A percentile compares a stretch with the other conserved stretches of the same genome.
Conservation (phyloP, 1,140 invertebrate genomes). For the Steinernema feltiae region DNA sequence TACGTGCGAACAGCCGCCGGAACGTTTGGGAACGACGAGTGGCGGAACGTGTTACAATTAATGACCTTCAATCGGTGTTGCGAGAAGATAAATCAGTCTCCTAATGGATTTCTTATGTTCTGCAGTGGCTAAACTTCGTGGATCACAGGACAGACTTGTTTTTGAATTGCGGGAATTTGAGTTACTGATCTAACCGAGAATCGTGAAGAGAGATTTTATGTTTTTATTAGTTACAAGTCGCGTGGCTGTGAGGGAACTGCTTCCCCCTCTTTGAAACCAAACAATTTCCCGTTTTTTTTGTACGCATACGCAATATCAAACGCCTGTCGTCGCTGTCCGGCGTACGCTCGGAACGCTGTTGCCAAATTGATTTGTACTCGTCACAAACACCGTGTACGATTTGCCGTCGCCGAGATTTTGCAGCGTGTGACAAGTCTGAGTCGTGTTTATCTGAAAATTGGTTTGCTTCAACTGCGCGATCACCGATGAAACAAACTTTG, state of each 20-base stretch:
- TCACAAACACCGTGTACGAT: slow-evolving; percentile 34
- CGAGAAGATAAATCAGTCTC: too few species aligned
- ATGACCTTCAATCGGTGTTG: too few species aligned
- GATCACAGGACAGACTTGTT: too few species aligned
- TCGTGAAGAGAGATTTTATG: too few species aligned
- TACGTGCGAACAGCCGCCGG: too few species aligned
- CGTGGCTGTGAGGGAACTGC: not conserved
- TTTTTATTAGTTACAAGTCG: slow-evolving; percentile 4
- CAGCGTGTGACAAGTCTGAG: slow-evolving; percentile 32
- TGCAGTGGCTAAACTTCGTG: too few species aligned
- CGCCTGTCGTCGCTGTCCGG: slow-evolving; percentile 29
- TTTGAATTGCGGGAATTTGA: too few species aligned
- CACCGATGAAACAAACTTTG: not conserved
- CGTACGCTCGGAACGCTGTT: slow-evolving; percentile 33
- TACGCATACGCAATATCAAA: not conserved
- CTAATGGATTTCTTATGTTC: too few species aligned
- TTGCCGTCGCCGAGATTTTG: slow-evolving; percentile 30
- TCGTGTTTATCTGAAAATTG: slow-evolving; percentile 31
- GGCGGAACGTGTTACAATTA: too few species aligned
- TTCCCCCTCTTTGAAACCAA: not conserved
- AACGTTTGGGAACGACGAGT: too few species aligned
- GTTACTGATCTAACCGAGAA: too few species aligned
- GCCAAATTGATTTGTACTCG: slow-evolving; percentile 34
- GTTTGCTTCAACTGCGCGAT: not conserved
- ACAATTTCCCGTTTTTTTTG: slow-evolving; percentile 3